phyloP scores from a whole-genome alignment of 1,140 invertebrate species.

The Mamestra configurata region DNA sequence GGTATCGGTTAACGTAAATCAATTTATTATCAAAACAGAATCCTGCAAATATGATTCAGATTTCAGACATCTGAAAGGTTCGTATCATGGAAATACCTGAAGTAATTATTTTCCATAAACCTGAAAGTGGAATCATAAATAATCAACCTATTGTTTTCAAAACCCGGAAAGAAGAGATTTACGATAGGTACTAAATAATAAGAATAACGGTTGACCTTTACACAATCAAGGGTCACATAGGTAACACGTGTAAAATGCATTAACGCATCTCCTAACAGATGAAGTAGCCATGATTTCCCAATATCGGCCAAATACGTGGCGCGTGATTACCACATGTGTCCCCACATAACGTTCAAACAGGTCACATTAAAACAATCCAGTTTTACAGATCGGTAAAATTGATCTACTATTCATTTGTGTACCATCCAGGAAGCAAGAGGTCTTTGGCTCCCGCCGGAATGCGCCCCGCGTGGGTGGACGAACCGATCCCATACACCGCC shows the following conservation, averaged over 20 bases:
- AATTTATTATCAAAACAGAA: not conserved
- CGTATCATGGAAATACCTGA: too few species aligned
- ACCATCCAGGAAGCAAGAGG: conserved; percentile 83
- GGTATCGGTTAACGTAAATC: not conserved
- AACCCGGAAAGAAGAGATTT: not conserved
- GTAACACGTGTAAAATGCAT: conserved; percentile 2
- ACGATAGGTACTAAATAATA: not conserved
- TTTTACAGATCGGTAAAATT: conserved; percentile 58
- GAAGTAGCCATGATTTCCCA: not conserved
- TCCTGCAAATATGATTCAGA: too few species aligned
- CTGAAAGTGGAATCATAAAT: too few species aligned
- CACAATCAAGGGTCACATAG: not conserved
- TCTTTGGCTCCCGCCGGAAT: conserved; percentile 85
- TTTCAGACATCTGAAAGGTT: too few species aligned
- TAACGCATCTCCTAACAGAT: not conserved
- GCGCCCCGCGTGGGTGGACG: conserved; percentile 73
- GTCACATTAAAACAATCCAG: conserved; percentile 55
- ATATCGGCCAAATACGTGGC: conserved; percentile 8
- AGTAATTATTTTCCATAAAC: too few species aligned
- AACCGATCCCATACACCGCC: conserved; percentile 68
- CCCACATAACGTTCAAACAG: conserved; percentile 35
- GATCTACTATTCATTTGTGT: conserved; percentile 64
- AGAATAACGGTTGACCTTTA: not conserved
- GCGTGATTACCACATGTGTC: conserved; percentile 34
- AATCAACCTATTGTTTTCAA: not conserved